These are phyloP conservation scores for Dinothrombium tinctorium DNA, from an alignment of 1,140 invertebrate species.

Conservation along the genomic window DNA sequence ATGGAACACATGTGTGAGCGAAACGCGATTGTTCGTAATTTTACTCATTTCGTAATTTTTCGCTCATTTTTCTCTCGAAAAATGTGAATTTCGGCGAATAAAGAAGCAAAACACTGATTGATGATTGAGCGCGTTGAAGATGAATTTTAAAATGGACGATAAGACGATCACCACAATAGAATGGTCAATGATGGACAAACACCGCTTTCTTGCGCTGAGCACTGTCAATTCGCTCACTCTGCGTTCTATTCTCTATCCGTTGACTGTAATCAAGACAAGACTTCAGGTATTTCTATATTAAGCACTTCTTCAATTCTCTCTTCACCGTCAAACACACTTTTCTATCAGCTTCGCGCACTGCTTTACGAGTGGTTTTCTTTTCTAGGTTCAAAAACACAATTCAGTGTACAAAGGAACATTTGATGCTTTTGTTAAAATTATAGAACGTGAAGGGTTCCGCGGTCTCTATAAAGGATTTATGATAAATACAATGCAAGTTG, in stretches of 20 bases:
- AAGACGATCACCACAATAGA: too few species aligned
- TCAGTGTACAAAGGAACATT: constrained; percentile 52
- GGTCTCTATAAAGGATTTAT: constrained; percentile 88
- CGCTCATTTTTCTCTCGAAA: too few species aligned
- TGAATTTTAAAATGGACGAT: too few species aligned
- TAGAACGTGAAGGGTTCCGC: constrained; percentile 49
- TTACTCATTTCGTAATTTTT: too few species aligned
- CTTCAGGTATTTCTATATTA: constrained; percentile 50
- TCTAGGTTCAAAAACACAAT: constrained; percentile 11
- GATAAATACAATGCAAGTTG: constrained; percentile 33
- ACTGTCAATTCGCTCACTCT: constrained; percentile 63
- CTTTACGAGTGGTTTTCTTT: not conserved
- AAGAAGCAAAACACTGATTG: too few species aligned
- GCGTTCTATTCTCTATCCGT: constrained; percentile 69
- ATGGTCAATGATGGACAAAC: constrained; percentile 95
- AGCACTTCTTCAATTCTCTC: too few species aligned
- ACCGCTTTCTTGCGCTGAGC: constrained; percentile 48
- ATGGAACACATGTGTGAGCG: too few species aligned
- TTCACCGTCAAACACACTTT: too few species aligned
- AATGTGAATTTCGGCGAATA: too few species aligned
- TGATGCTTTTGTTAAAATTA: constrained; percentile 76
- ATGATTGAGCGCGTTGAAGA: too few species aligned
- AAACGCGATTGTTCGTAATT: too few species aligned
- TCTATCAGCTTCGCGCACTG: too few species aligned
- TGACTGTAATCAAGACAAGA: constrained; percentile 88